Percentiles rank a stretch among this genome's conserved stretches.
Conservation (phyloP, 2,113 vertebrate species). For the Scophthalmus maximus region DNA sequence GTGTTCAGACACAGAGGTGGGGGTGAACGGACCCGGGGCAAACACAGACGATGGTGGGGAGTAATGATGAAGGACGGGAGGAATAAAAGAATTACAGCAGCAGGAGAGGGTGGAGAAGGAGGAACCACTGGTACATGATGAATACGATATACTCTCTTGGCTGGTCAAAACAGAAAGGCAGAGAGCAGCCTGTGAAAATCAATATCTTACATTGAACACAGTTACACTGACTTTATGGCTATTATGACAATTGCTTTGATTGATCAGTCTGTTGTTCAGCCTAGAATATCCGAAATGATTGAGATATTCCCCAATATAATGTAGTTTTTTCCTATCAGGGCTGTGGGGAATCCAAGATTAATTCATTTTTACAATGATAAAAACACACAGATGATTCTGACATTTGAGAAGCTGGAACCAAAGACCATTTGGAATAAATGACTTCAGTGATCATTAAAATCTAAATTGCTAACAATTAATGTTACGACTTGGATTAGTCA, state of each 20-base stretch:
- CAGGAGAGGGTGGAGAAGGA: not conserved
- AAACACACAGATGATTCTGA: not conserved
- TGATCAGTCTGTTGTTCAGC: not conserved
- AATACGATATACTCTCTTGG: not conserved
- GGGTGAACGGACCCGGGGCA: not conserved
- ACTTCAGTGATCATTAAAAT: not conserved
- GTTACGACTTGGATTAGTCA: not conserved
- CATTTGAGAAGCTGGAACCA: not conserved
- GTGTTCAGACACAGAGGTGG: constrained; percentile 34
- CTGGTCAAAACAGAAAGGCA: not conserved
- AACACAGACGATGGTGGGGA: not conserved
- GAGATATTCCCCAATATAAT: no score
- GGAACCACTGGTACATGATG: not conserved
- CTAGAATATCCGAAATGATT: not conserved
- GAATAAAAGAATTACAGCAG: not conserved
- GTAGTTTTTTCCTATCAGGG: no score
- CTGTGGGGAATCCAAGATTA: no score
- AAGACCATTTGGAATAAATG: no score
- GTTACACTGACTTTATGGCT: not conserved
- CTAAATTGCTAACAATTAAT: not conserved
- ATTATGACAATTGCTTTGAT: not conserved
- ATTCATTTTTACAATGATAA: no score
- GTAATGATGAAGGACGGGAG: not conserved
- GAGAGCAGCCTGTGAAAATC: no score
- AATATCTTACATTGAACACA: not conserved